Base-by-base conservation (phyloP, 2,888 invertebrate species). In the Operophtera brumata region DNA sequence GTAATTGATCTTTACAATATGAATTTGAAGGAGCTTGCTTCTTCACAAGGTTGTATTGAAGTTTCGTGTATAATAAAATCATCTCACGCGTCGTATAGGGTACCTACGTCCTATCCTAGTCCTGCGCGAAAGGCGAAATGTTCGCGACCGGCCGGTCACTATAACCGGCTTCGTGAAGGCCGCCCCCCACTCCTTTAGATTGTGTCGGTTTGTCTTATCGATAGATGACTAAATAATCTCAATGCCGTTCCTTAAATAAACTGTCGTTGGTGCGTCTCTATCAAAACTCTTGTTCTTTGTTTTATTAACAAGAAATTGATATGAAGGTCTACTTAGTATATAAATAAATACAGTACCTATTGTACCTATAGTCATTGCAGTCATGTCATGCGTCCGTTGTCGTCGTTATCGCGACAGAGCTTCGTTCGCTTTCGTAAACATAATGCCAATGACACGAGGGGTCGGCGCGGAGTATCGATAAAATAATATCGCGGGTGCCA, bases 131-230 rank as follows among this genome's bases (percentile, higher is more conserved):
- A 89, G 89, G 89, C 88, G 85, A 86, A 88, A 83, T 83, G 82
- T 77, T 80, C 75, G 81, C 81, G 82, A 78, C 78, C 76, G 78
- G 77, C 78, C 77, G 78, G 47, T 37, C 44, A 48, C 48, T 69
- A 82, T 84, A 89, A 90, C 90, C 90, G 90, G 90, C 86, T 90
- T 75, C 69, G 83, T 82, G 89, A 90, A 90, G 89, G 90, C 88
- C 90, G 86, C 68, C 84, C 78, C 79, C 78, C 82, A 75, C 79
- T 78, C 78, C 74, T 56, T 71, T 75, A 82, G 85, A 55, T 55
- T 47, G 57, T 77, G 83, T 77, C 70, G 79, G 73, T 42, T 47
- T 66, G 71, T 65, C 65, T 67, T 84, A 78, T 86, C 86, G 86
- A 86, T 84, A 82, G 51, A 65, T 63, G 44, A 64, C 66, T 54